These are phyloP conservation scores for Drosophila stalkeri DNA, from an alignment of 2,888 invertebrate genomes.

Conservation along the genomic window DNA sequence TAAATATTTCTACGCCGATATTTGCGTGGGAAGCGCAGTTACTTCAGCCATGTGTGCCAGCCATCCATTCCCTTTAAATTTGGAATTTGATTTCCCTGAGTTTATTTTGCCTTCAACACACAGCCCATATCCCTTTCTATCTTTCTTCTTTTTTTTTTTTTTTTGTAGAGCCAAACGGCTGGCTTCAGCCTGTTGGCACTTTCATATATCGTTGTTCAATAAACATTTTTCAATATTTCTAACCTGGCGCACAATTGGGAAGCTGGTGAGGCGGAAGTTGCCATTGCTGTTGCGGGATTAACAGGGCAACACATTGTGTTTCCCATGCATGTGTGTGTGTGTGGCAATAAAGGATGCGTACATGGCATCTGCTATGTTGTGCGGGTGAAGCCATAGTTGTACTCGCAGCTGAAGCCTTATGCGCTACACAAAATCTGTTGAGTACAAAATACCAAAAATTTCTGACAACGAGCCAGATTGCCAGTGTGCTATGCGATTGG, in stretches of 20 bases:
- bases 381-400: slow-evolving; percentile 22
- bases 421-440: slow-evolving; percentile 46
- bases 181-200: slow-evolving; percentile 43
- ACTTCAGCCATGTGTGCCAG: slow-evolving; percentile 9
- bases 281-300: slow-evolving; percentile 70
- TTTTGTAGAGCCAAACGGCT: slow-evolving; percentile 16
- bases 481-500: slow-evolving; percentile 37
- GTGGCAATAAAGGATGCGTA: slow-evolving; percentile 36
- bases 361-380: slow-evolving; percentile 49
- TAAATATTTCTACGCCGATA: slow-evolving; percentile 53
- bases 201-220: slow-evolving; percentile 67
- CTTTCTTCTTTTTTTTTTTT: neutral
- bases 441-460: slow-evolving; percentile 64
- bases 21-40: neutral
- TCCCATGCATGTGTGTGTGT: slow-evolving; percentile 10
- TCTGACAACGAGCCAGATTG: slow-evolving; percentile 19
- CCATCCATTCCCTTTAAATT: slow-evolving; percentile 35
- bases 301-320: slow-evolving; percentile 35
- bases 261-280: slow-evolving; percentile 25
- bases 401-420: slow-evolving; percentile 25
- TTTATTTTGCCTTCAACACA: slow-evolving; percentile 51
- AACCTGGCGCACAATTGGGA: slow-evolving; percentile 45
- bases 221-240: slow-evolving; percentile 77
- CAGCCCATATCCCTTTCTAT: slow-evolving; percentile 2
- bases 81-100: slow-evolving; percentile 67